Conservation (phyloP, 2,888 invertebrate genomes). For the Tricholauxania praeusta region DNA sequence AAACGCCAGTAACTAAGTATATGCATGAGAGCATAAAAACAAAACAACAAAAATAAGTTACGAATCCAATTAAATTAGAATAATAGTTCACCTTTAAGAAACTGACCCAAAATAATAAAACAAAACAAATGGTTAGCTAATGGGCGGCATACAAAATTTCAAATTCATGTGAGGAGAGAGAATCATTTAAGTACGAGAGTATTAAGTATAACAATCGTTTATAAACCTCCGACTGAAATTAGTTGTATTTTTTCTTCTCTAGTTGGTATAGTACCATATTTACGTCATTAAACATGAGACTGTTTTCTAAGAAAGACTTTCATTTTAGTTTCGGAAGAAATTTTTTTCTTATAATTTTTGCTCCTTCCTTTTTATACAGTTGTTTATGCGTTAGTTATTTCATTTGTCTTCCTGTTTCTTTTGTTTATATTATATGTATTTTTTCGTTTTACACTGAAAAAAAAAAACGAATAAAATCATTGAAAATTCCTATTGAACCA, state of each 20-base stretch:
- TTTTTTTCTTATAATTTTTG: conserved; percentile 29
- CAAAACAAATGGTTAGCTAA: not conserved
- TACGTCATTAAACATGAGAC: conserved; percentile 8
- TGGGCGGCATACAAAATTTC: not conserved
- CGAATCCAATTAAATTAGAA: conserved; percentile 9
- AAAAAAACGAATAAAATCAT: conserved; percentile 31
- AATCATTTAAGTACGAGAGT: not conserved
- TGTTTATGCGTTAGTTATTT: conserved; percentile 23
- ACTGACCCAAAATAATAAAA: conserved; percentile 24
- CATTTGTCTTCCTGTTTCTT: conserved; percentile 50
- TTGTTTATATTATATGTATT: not conserved
- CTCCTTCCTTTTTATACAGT: conserved; percentile 11
- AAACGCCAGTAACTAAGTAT: no score
- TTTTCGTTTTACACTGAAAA: conserved; percentile 42
- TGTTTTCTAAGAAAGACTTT: not conserved
- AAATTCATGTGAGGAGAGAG: not conserved
- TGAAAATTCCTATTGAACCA: conserved; percentile 36
- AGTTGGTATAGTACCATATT: not conserved
- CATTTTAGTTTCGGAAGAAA: conserved; percentile 18
- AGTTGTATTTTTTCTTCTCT: not conserved
- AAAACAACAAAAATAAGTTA: conserved; percentile 12
- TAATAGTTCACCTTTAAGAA: conserved; percentile 19
- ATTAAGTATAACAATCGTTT: not conserved
- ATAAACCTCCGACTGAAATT: not conserved
- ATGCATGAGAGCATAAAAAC: no score